Evolutionary conservation across 2,797 vertebrate species (phyloP), one percentile per base, ranked within the genome.

Genomic region (Poecilia velifera): DNA sequence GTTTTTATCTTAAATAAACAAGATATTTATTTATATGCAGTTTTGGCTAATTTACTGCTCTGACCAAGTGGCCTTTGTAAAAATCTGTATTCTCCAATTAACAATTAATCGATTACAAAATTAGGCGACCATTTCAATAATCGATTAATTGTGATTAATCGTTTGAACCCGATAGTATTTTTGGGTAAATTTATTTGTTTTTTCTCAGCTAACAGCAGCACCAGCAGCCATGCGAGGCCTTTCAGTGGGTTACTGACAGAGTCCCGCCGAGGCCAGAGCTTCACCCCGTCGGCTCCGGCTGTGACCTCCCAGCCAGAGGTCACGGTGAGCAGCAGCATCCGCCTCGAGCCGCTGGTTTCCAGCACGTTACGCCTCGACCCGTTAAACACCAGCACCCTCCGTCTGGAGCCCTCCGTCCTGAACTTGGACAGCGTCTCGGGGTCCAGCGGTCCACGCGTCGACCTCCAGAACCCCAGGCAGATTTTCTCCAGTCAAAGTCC

Each of bases 361-460:
- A 92, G 86, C 86, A 87, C 85, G 18, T 14, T 93, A 71, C 86
- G 86, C 7, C 73, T 90, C 72, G 92, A 94, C 53, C 88, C 90
- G 0, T 83, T 96, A 45, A 97, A 91, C 84, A 96, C 96, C 84
- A 97, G 97, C 91, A 89, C 88, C 47, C 84, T 94, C 31, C 89
- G 79, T 2, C 82, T 94, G 79, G 93, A 95, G 12, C 92, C 92
- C 22, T 73, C 83, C 75, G 80, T 77, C 28, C 82, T 86, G 12
- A 88, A 82, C 57, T 53, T 91, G 57, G 87, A 92, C 45, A 76
- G 84, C 46, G 74, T 66, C 47, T 31, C 34, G 10, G 83, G 64
- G 46, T 75, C 90, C 80, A 74, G 25, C 16, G 81, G 1, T 66
- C 7, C 39, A 16, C 20, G 2, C 22, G 36, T 36, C 55, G 89